A percentile compares a stretch with the other conserved stretches of the same genome.
Conservation (phyloP, 2,797 vertebrate genomes). For the Acanthurus leucopareius region DNA sequence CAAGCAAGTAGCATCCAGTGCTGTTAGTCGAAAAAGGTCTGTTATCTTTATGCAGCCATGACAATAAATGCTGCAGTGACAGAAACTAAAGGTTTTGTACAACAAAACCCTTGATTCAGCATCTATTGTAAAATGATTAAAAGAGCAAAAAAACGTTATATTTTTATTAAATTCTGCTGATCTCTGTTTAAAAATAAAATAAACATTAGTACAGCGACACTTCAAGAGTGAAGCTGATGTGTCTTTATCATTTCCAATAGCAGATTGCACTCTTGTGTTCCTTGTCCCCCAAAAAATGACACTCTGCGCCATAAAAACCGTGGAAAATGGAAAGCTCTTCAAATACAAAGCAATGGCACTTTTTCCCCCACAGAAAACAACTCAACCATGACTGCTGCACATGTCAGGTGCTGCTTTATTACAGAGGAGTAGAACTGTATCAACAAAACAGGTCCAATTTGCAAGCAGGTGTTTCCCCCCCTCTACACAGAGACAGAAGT, state of each 20-base stretch:
- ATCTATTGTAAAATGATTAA: too few species aligned
- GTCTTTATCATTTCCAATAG: neutral
- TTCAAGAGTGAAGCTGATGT: too few species aligned
- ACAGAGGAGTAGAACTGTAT: neutral
- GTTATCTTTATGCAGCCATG: slow-evolving; percentile 7
- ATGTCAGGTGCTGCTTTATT: neutral
- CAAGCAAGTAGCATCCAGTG: neutral
- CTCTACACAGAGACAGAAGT: neutral
- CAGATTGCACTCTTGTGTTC: neutral
- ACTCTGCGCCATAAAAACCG: neutral
- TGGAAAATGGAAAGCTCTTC: neutral
- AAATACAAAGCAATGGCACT: neutral
- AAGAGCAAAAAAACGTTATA: too few species aligned
- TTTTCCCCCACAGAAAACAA: neutral
- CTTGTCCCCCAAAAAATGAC: too few species aligned
- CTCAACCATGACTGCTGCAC: neutral
- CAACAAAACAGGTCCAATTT: slow-evolving; percentile 2
- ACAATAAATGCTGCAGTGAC: slow-evolving; percentile 11
- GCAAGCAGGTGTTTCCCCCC: slow-evolving; percentile 4
- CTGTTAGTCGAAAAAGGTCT: neutral
- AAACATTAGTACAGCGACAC: too few species aligned
- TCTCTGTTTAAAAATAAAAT: too few species aligned
- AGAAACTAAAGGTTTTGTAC: too few species aligned
- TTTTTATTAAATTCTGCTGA: too few species aligned
- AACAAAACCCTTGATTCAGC: too few species aligned